Evolutionary conservation across 2,113 vertebrate genomes (phyloP), one percentile per base, ranked within the genome.

Genomic region (Pelmatolapia mariae): DNA sequence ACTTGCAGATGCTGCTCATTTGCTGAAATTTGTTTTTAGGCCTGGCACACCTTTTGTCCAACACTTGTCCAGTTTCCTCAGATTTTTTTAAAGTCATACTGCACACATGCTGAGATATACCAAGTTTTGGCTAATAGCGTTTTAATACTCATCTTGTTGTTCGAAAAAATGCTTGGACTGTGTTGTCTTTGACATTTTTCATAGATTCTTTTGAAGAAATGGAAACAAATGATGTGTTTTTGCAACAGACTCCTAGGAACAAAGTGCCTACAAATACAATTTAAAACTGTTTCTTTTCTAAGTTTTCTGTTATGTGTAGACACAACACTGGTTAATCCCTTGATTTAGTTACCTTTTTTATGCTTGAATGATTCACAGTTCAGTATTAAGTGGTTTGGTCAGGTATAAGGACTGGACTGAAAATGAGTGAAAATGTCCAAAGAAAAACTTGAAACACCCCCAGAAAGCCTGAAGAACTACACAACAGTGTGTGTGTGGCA

Each of bases 401-500:
- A 43, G 8, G 13, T 73, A 73, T 22, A 73, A 26, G 40, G 40
- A 73, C 68, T 10, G 40, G 13, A 73, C 24, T 73, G 40, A 45
- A 18, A 45, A 45, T 11, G 68, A 73, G 68, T 45, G 22, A 73
- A 45, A 43, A 71, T 43, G 12, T 43, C 38, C 66, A 71, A 43
- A 26, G n/a, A 40, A 71, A 43, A 73, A 26, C 40, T 45, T 73
- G 7, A 68, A 68, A 0, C 33, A 5, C 61, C 19, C 33, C 61
- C 4, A 45, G 4, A 73, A 45, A 26, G 40, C 68, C 40, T 26
- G 68, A 45, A 73, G 40, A 73, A 73, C 68, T 45, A 45, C 8
- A 45, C 22, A 73, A 45, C 19, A 1, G 38, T 73, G 68, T 45
- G 86, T 91, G 83, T 91, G 82, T 26, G 81, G 45, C 7, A 2